Evolutionary conservation across 1,140 invertebrate genomes (phyloP), one percentile per base, ranked within the genome.

Genomic region (Cyclargus thomasi): DNA sequence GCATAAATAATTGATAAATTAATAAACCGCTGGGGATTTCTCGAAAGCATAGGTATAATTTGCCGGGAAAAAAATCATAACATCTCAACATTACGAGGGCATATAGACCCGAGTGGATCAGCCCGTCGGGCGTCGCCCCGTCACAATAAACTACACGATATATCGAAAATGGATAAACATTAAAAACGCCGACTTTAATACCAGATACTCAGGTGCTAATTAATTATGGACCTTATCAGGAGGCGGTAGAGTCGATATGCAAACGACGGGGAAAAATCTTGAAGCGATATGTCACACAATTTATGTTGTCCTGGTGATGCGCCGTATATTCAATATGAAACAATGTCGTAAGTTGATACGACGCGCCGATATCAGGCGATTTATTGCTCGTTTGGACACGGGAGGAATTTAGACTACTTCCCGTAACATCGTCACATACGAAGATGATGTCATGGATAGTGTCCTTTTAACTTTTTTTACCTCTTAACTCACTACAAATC

Each of bases 281-380:
- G 75, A 69, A 71, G 39, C 83, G 79, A 81, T 82, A 85, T 83
- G 81, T 83, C 83, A 83, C 73, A 74, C 64, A 81, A 82, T 85
- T 85, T 85, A 83, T 81, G 80, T 62, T 62, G 14, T 20, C 59
- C 20, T 20, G 53, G 16, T 8, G 63, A 17, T n/a, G n/a, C 14
- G 62, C 23, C 78, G 80, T 83, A 83, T 78, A 81, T 81, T 79
- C 78, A 73, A 77, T 80, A 83, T 81, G 76, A 80, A 78, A 83
- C 80, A 79, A 76, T 76, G 80, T 80, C 72, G 80, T 80, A 83
- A 83, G 72, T 79, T 76, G 81, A 81, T 81, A 79, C 74, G 78
- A 77, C 71, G 76, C 69, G 79, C 75, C 73, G 17, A 70, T 73
- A 79, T 79, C 80, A 82, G 68, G 64, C 72, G 75, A 80, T 80